Base-by-base conservation (phyloP, 2,888 invertebrate species). In the Argyresthia albistria region DNA sequence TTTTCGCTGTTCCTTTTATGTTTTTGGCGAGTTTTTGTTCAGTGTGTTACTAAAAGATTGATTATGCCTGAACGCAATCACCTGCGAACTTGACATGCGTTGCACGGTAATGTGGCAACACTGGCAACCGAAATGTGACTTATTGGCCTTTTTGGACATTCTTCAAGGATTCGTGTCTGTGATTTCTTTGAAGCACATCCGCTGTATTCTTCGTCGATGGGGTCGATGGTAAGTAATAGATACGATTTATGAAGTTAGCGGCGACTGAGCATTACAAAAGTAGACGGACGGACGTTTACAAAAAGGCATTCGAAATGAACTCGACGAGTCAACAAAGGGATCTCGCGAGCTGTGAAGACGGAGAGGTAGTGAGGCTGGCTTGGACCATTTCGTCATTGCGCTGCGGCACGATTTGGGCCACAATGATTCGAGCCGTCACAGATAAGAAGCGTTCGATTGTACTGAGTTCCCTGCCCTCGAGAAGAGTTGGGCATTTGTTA, bases 351-450 rank as follows among this genome's bases (percentile, higher is more conserved):
- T 69, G 70, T 76, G 79, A 80, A 81, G 79, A 78, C 72, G 78
- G 76, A 79, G 78, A 76, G 73, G 70, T 69, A 58, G 25, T 25
- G 6, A 25, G 25, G 25, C 25, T 25, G 25, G 25, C 25, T 25
- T 25, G 60, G 59, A 60, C 57, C 61, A 70, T 76, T 82, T 81
- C 81, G 76, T 82, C 78, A 82, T 81, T 65, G 73, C 67, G 68
- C 62, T 65, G 73, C 69, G 73, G 76, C 77, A 76, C 73, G 76
- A 76, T 75, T 73, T 75, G 73, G 70, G 67, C 25, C 72, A 82
- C 81, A 84, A 81, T 78, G 79, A 81, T 80, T 74, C 68, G 60
- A 67, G 70, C 80, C 80, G 77, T 81, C 83, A 78, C 77, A 83
- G 83, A 82, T 83, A 81, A 83, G 78, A 76, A 69, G 25, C 25